Evolutionary conservation across 2,113 vertebrate genomes (phyloP), one percentile per base, ranked within the genome.

Genomic region (Pluvialis apricaria): DNA sequence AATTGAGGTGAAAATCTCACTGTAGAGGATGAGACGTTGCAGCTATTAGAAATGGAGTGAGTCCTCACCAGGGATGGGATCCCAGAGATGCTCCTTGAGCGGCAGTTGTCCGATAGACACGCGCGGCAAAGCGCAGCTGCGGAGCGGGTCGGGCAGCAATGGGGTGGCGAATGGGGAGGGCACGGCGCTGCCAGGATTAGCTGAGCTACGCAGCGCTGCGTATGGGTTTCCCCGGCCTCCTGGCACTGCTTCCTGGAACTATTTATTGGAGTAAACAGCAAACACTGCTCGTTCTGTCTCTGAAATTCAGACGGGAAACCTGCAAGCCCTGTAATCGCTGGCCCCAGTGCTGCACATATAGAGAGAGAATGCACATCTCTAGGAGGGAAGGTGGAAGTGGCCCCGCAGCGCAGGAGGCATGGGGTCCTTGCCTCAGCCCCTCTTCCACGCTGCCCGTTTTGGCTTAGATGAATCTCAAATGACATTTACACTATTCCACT

Each of bases 361-460:
- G 13, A 0, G 47, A 4, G 36, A 34, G 21, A 31, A 1, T 6
- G 9, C n/a, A 19, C 0, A 47, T 21, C 69, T 18, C 34, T 29
- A 5, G 3, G 44, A 25, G 40, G 11, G 21, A 32, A 3, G 51
- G 10, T 4, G 42, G 38, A 5, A 12, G 4, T 1, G 3, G 21
- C 6, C 5, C 32, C 7, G 0, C 15, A 2, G 14, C 5, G 3
- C 2, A 8, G 31, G 55, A 20, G 36, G 34, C 13, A 5, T 10
- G 2, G 45, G 0, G 15, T 9, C 0, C 15, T 14, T 18, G n/a
- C 38, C 76, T 22, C 28, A 1, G 17, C 70, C 64, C 55, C 34
- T 25, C 19, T 10, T 12, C 47, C 8, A 1, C 0, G 3, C 6
- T 10, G 57, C 55, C 52, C 11, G 0, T 10, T 38, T 28, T 9